Evolutionary conservation across 1,140 invertebrate genomes (phyloP).

Genomic region (Trypoxylus dichotomus): DNA sequence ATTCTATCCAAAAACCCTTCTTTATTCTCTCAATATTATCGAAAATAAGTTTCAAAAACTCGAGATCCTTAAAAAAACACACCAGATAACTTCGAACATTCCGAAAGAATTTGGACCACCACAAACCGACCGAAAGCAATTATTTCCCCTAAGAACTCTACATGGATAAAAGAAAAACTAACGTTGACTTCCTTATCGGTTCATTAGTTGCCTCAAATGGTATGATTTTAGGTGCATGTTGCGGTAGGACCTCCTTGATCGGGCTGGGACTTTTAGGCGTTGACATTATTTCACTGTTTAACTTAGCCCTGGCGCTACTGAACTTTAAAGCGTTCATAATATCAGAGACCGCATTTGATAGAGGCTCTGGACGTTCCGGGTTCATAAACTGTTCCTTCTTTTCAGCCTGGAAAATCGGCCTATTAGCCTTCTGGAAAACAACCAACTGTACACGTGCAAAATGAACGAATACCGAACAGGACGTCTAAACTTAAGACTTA

Average conservation of each 20-base stretch:
- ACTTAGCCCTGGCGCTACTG: constrained; percentile 6
- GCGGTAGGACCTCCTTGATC: neutral
- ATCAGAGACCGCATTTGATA: neutral
- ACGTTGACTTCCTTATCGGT: neutral
- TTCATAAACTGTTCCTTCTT: constrained; percentile 12
- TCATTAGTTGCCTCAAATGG: constrained; percentile 10
- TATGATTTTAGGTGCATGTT: constrained; percentile 15
- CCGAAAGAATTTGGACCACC: too few species aligned
- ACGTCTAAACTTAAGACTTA: constrained; percentile 45
- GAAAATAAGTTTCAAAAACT: too few species aligned
- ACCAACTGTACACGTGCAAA: too few species aligned
- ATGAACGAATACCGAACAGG: neutral
- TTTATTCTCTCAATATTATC: too few species aligned
- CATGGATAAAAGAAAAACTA: neutral
- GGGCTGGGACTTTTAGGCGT: constrained; percentile 25
- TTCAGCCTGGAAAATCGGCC: neutral
- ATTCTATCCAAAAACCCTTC: too few species aligned
- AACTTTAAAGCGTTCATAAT: constrained; percentile 26
- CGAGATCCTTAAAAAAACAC: too few species aligned
- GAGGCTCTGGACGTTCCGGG: neutral
- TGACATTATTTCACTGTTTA: constrained; percentile 17
- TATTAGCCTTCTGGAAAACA: constrained; percentile 15
- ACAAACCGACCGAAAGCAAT: neutral
- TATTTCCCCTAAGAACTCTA: neutral
- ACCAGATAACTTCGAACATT: neutral